Base-by-base conservation (phyloP, 2,888 invertebrate species). In the Venusia cambrica region DNA sequence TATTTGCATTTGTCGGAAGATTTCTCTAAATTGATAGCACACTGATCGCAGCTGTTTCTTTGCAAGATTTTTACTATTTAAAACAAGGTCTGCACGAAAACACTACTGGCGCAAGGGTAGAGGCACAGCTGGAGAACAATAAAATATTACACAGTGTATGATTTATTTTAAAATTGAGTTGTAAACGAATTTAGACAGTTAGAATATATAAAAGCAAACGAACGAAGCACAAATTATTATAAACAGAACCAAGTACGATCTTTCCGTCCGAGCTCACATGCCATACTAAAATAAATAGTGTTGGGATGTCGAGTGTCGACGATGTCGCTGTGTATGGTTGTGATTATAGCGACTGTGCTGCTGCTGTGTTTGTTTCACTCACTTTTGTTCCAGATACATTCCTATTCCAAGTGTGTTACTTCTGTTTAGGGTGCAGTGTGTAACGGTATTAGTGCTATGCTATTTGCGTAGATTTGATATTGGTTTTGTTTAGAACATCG, bases 1-100 rank as follows among this genome's bases (percentile, higher is more conserved):
- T 57, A 67, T 71, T 75, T 53, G 70, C 81, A 84, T 84, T 80
- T 76, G 77, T 68, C n/a, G n/a, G n/a, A n/a, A n/a, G n/a, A 56
- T 62, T 39, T 34, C 16, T 61, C 54, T 64, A 10, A 51, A 60
- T 62, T 48, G 56, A 33, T 55, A 51, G 45, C 7, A n/a, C 57
- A 64, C 61, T 57, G 55, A 38, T 26, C 50, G 52, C 59, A 49
- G 45, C 37, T 50, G 40, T 47, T 45, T 45, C 33, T 48, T 44
- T 26, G 39, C 18, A 31, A 40, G 30, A 22, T 10, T 28, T 38
- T 21, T 16, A 24, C n/a, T 32, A 11, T 35, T 34, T 38, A 46
- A 38, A 16, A 30, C 41, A 37, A 45, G 45, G 31, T 35, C 49
- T 51, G 48, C 48, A 54, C 46, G 44, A 34, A 38, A 50, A 48